phyloP scores from a whole-genome alignment of 2,797 vertebrate genomes.

The Schizothorax lantsangensis region DNA sequence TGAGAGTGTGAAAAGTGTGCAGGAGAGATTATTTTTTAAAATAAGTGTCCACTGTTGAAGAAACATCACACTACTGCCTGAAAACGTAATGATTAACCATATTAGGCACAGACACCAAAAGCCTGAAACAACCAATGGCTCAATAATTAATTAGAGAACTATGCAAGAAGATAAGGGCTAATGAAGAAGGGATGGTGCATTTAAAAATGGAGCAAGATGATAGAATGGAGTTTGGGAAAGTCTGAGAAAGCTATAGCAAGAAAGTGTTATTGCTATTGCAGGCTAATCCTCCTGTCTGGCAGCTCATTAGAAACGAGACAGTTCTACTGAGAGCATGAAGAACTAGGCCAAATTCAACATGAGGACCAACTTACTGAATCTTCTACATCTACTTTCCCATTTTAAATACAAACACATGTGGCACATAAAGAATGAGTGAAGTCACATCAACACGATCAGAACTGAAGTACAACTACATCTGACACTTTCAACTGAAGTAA shows the following conservation, averaged over 20 bases:
- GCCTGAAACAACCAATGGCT: constrained; percentile 52
- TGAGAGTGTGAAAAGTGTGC: background rate
- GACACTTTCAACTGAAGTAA: background rate
- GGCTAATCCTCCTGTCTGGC: constrained; percentile 33
- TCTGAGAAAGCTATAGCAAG: background rate
- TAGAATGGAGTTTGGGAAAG: background rate
- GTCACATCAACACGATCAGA: background rate
- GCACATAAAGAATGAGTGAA: background rate
- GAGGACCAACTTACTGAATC: background rate
- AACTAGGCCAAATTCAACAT: constrained; percentile 34
- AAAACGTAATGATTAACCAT: constrained; percentile 67
- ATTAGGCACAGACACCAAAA: constrained; percentile 40
- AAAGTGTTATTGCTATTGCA: constrained; percentile 28
- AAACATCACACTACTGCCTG: constrained; percentile 18
- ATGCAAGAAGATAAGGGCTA: constrained; percentile 14
- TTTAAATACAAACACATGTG: constrained; percentile 30
- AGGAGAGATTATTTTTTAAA: background rate
- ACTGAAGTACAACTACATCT: background rate
- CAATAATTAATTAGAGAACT: constrained; percentile 60
- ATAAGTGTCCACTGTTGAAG: background rate
- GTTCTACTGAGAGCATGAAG: background rate
- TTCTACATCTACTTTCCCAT: constrained; percentile 23
- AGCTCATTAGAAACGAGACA: constrained; percentile 15
- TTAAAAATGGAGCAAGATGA: background rate
- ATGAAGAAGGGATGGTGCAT: constrained; percentile 9